These are phyloP conservation scores for Cryptus armator DNA, from an alignment of 2,888 invertebrate genomes.

Conservation along the genomic window DNA sequence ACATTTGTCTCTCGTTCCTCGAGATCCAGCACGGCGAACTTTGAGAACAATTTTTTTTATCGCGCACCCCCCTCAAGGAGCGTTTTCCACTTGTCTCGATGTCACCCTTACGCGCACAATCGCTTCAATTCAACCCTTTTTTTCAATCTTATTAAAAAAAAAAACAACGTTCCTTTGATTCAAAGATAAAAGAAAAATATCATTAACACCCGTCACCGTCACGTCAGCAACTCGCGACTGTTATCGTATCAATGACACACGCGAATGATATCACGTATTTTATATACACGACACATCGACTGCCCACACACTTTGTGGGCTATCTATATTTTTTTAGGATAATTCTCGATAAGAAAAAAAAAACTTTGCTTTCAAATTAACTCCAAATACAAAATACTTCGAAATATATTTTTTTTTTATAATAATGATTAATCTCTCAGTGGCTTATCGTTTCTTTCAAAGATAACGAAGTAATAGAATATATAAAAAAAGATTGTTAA, in stretches of 20 bases:
- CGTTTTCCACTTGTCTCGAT: conserved; percentile 33
- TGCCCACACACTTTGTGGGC: conserved; percentile 5
- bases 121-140: background rate
- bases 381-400: background rate
- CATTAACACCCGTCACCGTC: conserved; percentile 36
- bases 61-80: conserved; percentile 9
- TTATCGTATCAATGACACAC: conserved; percentile 42
- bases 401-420: background rate
- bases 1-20: conserved; percentile 70
- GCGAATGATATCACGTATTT: conserved; percentile 43
- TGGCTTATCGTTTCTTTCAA: background rate
- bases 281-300: conserved; percentile 4
- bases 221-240: conserved; percentile 23
- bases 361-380: background rate
- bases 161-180: background rate
- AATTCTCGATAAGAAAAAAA: conserved; percentile 48
- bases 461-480: conserved; percentile 22
- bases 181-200: background rate
- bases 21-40: conserved; percentile 75
- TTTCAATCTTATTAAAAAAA: background rate
- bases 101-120: conserved; percentile 33
- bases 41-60: conserved; percentile 26
- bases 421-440: background rate
- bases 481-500: background rate
- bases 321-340: conserved; percentile 40